Conservation (phyloP, 2,113 vertebrate genomes). For the Pluvialis apricaria region DNA sequence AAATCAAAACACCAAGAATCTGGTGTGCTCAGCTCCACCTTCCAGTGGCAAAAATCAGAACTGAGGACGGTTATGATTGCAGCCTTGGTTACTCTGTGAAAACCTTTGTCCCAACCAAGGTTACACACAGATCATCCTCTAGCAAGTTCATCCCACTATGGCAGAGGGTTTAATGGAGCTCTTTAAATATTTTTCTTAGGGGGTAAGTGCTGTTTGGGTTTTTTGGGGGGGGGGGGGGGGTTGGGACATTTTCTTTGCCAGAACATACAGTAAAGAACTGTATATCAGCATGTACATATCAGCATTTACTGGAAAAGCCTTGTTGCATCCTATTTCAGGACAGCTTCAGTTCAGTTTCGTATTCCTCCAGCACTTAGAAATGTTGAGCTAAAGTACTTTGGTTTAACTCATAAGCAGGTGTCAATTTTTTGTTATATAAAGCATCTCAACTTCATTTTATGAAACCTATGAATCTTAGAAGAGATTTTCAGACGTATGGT, state of each 20-base stretch:
- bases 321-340: neutral
- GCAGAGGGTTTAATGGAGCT: neutral
- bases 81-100: neutral
- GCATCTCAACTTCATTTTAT: neutral
- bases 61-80: neutral
- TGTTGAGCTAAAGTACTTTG: neutral
- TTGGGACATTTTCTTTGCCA: neutral
- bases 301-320: neutral
- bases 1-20: neutral
- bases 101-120: neutral
- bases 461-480: neutral
- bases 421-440: neutral
- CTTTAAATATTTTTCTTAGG: neutral
- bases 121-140: neutral
- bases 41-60: neutral
- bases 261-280: neutral
- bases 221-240: no score
- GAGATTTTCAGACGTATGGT: neutral
- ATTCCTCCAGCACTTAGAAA: neutral
- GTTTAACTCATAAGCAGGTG: neutral
- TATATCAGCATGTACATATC: neutral
- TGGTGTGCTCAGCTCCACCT: neutral
- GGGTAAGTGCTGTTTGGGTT: neutral
- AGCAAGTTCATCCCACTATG: neutral
- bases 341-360: neutral